Evolutionary conservation across 2,797 vertebrate species (phyloP), one percentile per base, ranked within the genome.

Genomic region (Hirundo rustica): DNA sequence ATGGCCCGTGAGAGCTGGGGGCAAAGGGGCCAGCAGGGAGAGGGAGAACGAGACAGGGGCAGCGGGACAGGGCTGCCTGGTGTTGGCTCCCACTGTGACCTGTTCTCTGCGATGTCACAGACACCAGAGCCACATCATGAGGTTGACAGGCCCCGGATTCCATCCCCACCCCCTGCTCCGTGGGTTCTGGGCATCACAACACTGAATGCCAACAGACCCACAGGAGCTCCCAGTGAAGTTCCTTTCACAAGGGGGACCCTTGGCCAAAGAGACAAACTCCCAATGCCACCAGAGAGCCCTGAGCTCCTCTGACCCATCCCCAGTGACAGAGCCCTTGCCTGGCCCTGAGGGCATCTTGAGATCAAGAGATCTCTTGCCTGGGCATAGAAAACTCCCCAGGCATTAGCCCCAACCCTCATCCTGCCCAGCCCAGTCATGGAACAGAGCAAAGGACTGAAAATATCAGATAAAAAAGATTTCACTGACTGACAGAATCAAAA

Each of bases 61-160:
- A 54, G 29, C 29, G 55, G 50, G 16, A 40, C 30, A 34, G 34
- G 9, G 30, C 53, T 45, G 38, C 13, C 32, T 17, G 45, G 18
- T 23, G 67, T 1, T 58, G 38, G 53, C 38, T 40, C 45, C 53
- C 47, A 26, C 54, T 40, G 47, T 66, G 61, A 73, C 40, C 61
- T 40, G 61, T 4, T 38, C 38, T 18, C 76, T 34, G 53, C 0
- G 20, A 73, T 60, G 85, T 88, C 68, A 80, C 85, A 88, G 53
- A 40, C 53, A 16, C 45, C 29, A 34, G n/a, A 60, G 23, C 16
- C 16, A 2, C 25, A 6, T 3, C 19, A 9, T 0, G 0, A 14
- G 27, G n/a, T 0, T 30, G 29, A 29, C 32, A 12, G n/a, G 20
- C 4, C 13, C 38, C 38, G 25, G 50, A 32, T 2, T 55, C 58